phyloP scores from a whole-genome alignment of 2,888 invertebrate species.

The Apamea monoglypha region DNA sequence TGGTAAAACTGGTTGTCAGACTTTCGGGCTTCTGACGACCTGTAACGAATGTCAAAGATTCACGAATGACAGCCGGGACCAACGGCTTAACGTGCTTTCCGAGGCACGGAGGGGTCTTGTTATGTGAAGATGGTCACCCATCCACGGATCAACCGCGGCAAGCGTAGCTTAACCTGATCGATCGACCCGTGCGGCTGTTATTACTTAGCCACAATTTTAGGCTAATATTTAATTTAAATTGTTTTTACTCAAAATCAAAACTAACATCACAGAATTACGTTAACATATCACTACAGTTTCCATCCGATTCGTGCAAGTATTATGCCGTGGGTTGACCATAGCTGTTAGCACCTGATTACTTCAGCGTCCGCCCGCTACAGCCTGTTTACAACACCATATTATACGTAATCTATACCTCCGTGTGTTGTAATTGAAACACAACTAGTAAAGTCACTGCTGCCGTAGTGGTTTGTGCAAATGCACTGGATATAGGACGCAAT shows the following conservation, averaged over 20 bases:
- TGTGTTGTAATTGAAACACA: constrained; percentile 31
- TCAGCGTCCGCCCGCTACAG: constrained; percentile 16
- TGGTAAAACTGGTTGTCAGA: too few species aligned
- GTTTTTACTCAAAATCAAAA: neutral
- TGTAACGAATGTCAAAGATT: too few species aligned
- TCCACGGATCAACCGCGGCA: too few species aligned
- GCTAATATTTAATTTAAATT: neutral
- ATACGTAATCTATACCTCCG: constrained; percentile 18
- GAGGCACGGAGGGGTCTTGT: too few species aligned
- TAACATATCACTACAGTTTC: neutral
- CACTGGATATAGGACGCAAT: neutral
- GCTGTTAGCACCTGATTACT: constrained; percentile 44
- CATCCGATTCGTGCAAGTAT: neutral
- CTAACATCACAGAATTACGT: neutral
- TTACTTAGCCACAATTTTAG: too few species aligned
- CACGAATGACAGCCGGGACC: too few species aligned
- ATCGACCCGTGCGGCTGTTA: too few species aligned
- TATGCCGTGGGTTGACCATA: neutral
- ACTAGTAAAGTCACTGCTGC: neutral
- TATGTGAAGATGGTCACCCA: too few species aligned
- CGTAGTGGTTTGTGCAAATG: neutral
- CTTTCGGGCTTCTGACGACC: too few species aligned
- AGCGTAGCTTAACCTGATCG: too few species aligned
- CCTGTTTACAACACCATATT: constrained; percentile 34
- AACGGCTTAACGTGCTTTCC: too few species aligned